Evolutionary conservation across 1,140 invertebrate species (phyloP).

Genomic region (Melipona quadrifasciata): DNA sequence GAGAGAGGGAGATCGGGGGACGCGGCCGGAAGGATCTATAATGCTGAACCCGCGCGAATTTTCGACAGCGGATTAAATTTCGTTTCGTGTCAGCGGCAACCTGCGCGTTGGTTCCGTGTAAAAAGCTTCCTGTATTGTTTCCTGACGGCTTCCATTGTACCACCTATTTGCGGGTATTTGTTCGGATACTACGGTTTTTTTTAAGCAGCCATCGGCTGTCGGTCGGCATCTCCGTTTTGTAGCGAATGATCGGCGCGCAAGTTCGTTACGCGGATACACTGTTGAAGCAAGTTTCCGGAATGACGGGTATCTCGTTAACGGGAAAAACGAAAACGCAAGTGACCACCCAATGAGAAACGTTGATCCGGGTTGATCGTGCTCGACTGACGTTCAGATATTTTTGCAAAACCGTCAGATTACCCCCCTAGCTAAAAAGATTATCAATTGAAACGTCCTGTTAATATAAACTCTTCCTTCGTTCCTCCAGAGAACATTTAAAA

Average conservation of each 20-base stretch:
- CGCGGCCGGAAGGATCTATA: background rate
- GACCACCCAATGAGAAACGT: conserved; percentile 13
- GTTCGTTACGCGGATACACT: conserved; percentile 39
- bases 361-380: conserved; percentile 9
- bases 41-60: background rate
- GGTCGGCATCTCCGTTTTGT: conserved; percentile 39
- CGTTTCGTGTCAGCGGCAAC: conserved; percentile 41
- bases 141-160: conserved; percentile 53
- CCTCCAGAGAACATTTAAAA: background rate
- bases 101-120: conserved; percentile 26
- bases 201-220: conserved; percentile 41
- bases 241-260: conserved; percentile 29
- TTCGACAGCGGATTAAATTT: conserved; percentile 55
- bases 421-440: background rate
- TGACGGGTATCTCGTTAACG: conserved; percentile 44
- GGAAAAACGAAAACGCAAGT: conserved; percentile 34
- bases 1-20: background rate
- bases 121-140: conserved; percentile 55
- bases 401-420: background rate
- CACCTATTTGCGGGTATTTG: conserved; percentile 23
- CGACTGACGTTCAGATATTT: conserved; percentile 10
- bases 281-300: conserved; percentile 15
- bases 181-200: conserved; percentile 31
- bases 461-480: background rate
- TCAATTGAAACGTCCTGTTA: background rate